Evolutionary conservation across 2,113 vertebrate genomes (phyloP), one percentile per base, ranked within the genome.

Genomic region (Nibea coibor): DNA sequence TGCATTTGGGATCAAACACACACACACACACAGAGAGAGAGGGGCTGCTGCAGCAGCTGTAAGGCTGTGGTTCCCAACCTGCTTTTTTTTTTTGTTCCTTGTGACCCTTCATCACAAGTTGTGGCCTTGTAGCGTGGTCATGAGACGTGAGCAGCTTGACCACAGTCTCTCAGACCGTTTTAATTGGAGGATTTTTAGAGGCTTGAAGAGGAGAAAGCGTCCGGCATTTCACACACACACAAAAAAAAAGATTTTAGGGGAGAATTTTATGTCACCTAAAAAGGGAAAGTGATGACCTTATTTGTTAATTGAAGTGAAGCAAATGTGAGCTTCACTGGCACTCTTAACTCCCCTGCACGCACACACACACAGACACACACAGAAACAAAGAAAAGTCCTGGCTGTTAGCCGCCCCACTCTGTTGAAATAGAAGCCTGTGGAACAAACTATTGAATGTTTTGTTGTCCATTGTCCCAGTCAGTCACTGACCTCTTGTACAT

Each of bases 371-470:
- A 43, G 4, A 22, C 50, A 63, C 48, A 43, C 42, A 43, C 2
- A 43, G 4, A 70, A 51, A 89, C 75, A 86, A 89, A 89, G 81
- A 77, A 17, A 39, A 62, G 31, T 82, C 83, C 63, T 87, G 63
- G 42, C 59, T 68, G 62, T 63, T 73, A 56, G 58, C 72, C 57
- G 35, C n/a, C 72, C 50, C 22, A 1, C 64, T 70, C 75, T 70
- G 68, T 76, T 72, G n/a, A 85, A 78, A 82, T 91, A 31, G 92
- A 94, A 92, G 82, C 79, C 62, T 57, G 86, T 92, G 73, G 94
- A 95, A 93, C 82, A 89, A 82, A 72, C 88, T 75, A 88, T 93
- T 91, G 82, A 91, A 88, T 83, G 89, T 80, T 91, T 93, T 90
- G 93, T 94, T 88, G 59, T 88, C 68, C 84, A 88, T 90, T 94